Base-by-base conservation (phyloP, 2,888 invertebrate species). In the Drosophila melanocephala region DNA sequence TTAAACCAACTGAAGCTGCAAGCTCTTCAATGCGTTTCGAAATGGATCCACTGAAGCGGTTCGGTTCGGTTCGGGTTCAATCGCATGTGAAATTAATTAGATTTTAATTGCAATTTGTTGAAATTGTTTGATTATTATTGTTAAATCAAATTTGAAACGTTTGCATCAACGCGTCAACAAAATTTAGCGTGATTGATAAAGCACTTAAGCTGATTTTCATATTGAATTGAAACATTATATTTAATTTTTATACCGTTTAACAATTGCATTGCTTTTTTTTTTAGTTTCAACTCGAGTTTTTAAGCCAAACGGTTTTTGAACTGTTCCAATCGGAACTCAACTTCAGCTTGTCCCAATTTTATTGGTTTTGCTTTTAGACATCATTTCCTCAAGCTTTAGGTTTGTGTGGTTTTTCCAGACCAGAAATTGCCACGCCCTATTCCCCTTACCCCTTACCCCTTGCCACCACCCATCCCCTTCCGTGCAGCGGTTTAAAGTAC, bases 401-500 rank as follows among this genome's bases (percentile, higher is more conserved):
- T 37, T 10, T 19, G 26, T 53, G 14, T 9, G 9, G 47, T 2
- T 26, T 26, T 26, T 26, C 14, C 62, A 55, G 12, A 26, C 33
- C 39, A 42, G 68, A 47, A 58, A 2, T 50, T 28, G 58, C 58
- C 63, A 56, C 32, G 19, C 47, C 66, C 32, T 37, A 5, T 47
- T 22, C 47, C 22, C 0, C 22, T 7, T 22, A 5, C 9, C 14
- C 0, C 22, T 7, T 7, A 9, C 14, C 5, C 14, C 3, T 10
- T 26, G 47, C 30, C 52, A 7, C 16, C 1, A 1, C 50, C 16
- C 14, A 32, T 12, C n/a, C 51, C 16, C 14, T 26, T 51, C 44
- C 26, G 53, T 44, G 74, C 62, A 56, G 56, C 63, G 55, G 56
- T 75, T 75, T 60, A 76, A 72, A 39, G n/a, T 59, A 33, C 51